A percentile compares a stretch with the other conserved stretches of the same genome.
Conservation (phyloP, 92 coral and sea anemone species). For the Micromussa lordhowensis region DNA sequence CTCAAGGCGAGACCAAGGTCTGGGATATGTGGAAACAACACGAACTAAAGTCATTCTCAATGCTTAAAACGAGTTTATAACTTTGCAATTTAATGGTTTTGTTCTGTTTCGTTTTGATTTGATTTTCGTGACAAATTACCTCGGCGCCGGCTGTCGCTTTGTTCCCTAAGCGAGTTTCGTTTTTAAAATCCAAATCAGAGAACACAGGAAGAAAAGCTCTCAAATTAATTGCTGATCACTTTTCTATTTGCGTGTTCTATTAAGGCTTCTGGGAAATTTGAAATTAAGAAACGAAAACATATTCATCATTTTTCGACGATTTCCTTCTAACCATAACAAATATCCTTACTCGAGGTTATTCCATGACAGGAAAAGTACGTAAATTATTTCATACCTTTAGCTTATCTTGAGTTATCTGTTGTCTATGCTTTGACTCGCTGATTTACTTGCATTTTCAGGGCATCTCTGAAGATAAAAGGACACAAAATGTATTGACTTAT, state of each 20-base stretch:
- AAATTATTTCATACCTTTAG: neutral
- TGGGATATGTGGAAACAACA: neutral
- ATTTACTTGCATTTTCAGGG: neutral
- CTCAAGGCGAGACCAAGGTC: neutral
- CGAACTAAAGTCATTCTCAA: neutral
- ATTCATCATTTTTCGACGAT: neutral
- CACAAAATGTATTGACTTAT: neutral
- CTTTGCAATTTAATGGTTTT: neutral
- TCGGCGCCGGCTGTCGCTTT: neutral
- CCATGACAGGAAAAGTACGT: neutral
- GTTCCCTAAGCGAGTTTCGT: neutral
- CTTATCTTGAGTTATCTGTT: neutral
- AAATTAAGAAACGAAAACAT: neutral
- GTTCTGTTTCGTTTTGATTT: neutral
- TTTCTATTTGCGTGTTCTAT: neutral
- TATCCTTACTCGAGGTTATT: neutral
- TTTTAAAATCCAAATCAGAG: neutral
- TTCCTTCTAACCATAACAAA: neutral
- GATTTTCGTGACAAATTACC: neutral
- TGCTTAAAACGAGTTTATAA: neutral
- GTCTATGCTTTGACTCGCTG: neutral
- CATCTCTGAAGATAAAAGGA: neutral
- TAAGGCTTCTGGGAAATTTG: neutral
- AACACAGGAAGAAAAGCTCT: neutral
- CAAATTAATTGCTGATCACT: constrained; percentile 12